These are phyloP conservation scores for Eolophus roseicapilla DNA, from an alignment of 2,113 vertebrate genomes.

Conservation along the genomic window DNA sequence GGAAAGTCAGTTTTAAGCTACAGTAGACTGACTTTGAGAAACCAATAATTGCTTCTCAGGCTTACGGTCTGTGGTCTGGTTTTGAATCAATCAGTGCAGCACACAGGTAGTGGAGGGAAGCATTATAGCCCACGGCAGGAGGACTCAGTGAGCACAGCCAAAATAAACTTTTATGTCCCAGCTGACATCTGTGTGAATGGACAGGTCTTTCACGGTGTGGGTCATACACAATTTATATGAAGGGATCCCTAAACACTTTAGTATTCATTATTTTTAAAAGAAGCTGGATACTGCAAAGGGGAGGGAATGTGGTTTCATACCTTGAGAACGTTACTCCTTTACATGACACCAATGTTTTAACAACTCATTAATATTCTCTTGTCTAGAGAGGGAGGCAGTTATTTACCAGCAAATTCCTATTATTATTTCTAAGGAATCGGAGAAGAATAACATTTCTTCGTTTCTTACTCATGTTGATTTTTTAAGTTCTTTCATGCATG, in stretches of 20 bases:
- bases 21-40: neutral
- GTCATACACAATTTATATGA: neutral
- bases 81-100: neutral
- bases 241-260: neutral
- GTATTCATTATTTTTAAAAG: conserved; percentile 7
- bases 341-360: neutral
- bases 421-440: neutral
- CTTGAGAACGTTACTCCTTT: neutral
- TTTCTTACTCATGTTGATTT: neutral
- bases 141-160: neutral
- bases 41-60: conserved; percentile 7
- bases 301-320: conserved; percentile 30
- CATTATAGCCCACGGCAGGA: neutral
- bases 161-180: conserved; percentile 46
- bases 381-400: neutral
- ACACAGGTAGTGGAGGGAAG: conserved; percentile 32
- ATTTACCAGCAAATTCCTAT: neutral
- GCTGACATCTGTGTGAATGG: conserved; percentile 30
- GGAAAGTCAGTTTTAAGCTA: neutral
- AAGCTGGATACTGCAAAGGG: neutral
- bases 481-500: neutral
- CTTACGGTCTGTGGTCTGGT: neutral
- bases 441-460: neutral
- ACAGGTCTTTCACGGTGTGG: neutral
- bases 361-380: neutral